Conservation (phyloP, 2,113 vertebrate species). For the Nasalis larvatus region DNA sequence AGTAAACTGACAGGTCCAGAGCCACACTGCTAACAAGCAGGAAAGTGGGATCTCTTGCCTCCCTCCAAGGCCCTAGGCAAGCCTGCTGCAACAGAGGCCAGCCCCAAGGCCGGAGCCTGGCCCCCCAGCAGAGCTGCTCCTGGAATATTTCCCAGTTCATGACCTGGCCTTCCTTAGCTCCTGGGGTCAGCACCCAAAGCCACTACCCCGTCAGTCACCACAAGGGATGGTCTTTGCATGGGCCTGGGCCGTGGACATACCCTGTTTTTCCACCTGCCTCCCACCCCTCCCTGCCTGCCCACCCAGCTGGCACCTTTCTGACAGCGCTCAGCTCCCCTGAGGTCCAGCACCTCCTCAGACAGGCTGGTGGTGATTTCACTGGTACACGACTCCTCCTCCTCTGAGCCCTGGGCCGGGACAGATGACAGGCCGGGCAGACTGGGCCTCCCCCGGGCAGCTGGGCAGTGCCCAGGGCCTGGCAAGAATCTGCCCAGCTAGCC, state of each 20-base stretch:
- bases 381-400: conserved; percentile 90
- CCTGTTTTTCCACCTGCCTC: background rate
- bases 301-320: conserved; percentile 73
- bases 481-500: conserved; percentile 25
- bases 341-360: conserved; percentile 87
- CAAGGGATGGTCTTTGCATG: background rate
- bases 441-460: background rate
- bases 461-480: conserved; percentile 69
- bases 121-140: background rate
- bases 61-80: fast-evolving
- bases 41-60: background rate
- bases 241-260: background rate
- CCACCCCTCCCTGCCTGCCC: background rate
- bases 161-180: background rate
- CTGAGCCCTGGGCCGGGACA: conserved; percentile 84
- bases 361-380: conserved; percentile 90
- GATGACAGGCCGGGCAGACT: conserved; percentile 36
- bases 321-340: conserved; percentile 64
- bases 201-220: background rate
- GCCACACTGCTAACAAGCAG: background rate
- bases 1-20: background rate
- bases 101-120: background rate
- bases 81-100: fast-evolving
- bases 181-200: background rate
- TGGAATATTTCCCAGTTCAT: background rate